Base-by-base conservation (phyloP, 2,888 invertebrate species). In the Clostera curtula region DNA sequence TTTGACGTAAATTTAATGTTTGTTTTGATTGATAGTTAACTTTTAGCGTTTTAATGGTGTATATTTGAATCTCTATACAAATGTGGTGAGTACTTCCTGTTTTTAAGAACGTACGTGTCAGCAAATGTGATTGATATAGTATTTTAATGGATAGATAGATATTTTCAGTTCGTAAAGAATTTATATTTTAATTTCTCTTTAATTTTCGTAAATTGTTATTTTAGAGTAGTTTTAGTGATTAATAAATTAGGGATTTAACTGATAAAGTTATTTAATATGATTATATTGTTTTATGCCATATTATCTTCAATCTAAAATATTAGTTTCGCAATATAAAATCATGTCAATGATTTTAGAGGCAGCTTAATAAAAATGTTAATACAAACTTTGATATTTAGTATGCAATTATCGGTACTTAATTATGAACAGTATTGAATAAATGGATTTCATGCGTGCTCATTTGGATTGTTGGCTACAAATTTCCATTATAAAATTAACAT, bases 321-420 rank as follows among this genome's bases (percentile, higher is more conserved):
- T n/a, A n/a, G n/a, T n/a, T n/a, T n/a, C n/a, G n/a, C n/a, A n/a
- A n/a, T n/a, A n/a, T n/a, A n/a, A n/a, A n/a, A n/a, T n/a, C n/a
- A n/a, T n/a, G n/a, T n/a, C n/a, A n/a, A n/a, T n/a, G n/a, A n/a
- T n/a, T n/a, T n/a, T n/a, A 10, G 7, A 31, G 47, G 50, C 50
- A 47, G 47, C 50, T 47, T 24, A 13, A n/a, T n/a, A n/a, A n/a
- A n/a, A n/a, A n/a, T n/a, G n/a, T n/a, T n/a, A n/a, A n/a, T n/a
- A n/a, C n/a, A n/a, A n/a, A n/a, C n/a, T n/a, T n/a, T n/a, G n/a
- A n/a, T n/a, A n/a, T n/a, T n/a, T n/a, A n/a, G n/a, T n/a, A n/a
- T n/a, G n/a, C n/a, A n/a, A n/a, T n/a, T n/a, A 23, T 20, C 12
- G 39, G 59, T 62, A 61, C 59, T 64, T 64, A 64, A 62, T 46